Base-by-base conservation (phyloP, 2,888 invertebrate species). In the Chrysodeixis includens region DNA sequence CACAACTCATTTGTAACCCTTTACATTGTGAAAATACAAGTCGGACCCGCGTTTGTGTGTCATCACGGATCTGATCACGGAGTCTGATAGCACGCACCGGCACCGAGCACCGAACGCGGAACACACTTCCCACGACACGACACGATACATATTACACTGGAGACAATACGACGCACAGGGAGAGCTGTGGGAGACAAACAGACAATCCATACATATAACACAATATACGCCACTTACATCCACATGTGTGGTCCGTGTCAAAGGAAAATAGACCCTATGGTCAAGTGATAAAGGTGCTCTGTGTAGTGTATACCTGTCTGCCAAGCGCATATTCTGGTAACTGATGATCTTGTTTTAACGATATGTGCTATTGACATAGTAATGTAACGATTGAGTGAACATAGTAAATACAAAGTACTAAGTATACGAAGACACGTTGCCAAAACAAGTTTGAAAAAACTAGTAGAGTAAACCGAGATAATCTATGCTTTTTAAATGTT, bases 61-160 rank as follows among this genome's bases (percentile, higher is more conserved):
- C 61, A 54, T 60, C 66, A 67, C 51, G 54, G 70, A 30, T 62
- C 32, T 58, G n/a, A 65, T 52, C 46, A 46, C 46, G 60, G 67
- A 49, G 79, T 82, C 81, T 71, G 84, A 86, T 87, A 80, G 72
- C 72, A 81, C 83, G 87, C 85, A 84, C 82, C 74, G 77, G 87
- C 85, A 84, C 82, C 74, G 77, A 62, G 87, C 85, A 84, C 82
- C 74, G 77, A 62, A 86, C 85, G 86, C 82, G 69, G 79, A 67
- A 69, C 88, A 89, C 83, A 88, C 79, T 90, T 90, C 90, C 85
- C 90, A 90, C 88, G 89, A 76, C 72, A 85, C 71, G 58, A 66
- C 75, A 65, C 58, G 59, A 56, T 58, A 76, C 69, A 65, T 65
- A 78, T 78, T 75, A 51, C 57, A 65, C 44, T 35, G 40, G 49